Base-by-base conservation (phyloP, 2,888 invertebrate genomes). In the Meiosimyza platycephala region DNA sequence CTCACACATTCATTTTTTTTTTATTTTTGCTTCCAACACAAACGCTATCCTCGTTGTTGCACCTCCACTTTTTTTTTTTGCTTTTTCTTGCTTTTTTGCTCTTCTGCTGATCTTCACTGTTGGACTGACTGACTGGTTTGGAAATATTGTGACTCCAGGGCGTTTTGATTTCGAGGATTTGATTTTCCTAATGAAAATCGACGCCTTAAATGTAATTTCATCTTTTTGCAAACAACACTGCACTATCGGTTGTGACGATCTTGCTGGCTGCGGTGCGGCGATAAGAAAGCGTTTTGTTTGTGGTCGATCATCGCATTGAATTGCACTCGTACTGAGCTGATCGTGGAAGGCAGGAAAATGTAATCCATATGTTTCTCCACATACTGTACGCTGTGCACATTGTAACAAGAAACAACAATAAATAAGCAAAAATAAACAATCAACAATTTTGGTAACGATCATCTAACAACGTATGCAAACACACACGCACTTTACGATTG, bases 131-230 rank as follows among this genome's bases (percentile, higher is more conserved):
- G 57, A 57, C 57, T 57, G 57, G 22, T 57, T 7, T 28, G 22
- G 22, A 11, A 1, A 16, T 13, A 62, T 63, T 15, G 62, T 47
- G 40, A 40, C 40, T 40, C 40, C 40, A 40, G 40, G 63, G 70
- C 70, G 63, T 52, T 70, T 57, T 63, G 62, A 70, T 70, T 70
- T 47, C 70, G 48, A 70, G 63, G 63, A 70, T 54, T 52, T 52
- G 62, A 63, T 70, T 70, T 40, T 70, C 54, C 64, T 50, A 60
- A 51, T 72, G 72, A 40, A 72, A 72, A 67, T 59, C 66, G 66
- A 71, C 59, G 15, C 50, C 51, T 50, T 18, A 68, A 59, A 57
- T 12, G 57, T 48, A 59, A 59, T 48, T 57, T 68, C 22, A 68
- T 40, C 50, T 52, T 22, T 22, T 47, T n/a, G 18, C 11, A 22